A percentile compares a stretch with the other conserved stretches of the same genome.
Conservation (phyloP, 2,797 vertebrate species). For the Coranthus polyacanthus region DNA sequence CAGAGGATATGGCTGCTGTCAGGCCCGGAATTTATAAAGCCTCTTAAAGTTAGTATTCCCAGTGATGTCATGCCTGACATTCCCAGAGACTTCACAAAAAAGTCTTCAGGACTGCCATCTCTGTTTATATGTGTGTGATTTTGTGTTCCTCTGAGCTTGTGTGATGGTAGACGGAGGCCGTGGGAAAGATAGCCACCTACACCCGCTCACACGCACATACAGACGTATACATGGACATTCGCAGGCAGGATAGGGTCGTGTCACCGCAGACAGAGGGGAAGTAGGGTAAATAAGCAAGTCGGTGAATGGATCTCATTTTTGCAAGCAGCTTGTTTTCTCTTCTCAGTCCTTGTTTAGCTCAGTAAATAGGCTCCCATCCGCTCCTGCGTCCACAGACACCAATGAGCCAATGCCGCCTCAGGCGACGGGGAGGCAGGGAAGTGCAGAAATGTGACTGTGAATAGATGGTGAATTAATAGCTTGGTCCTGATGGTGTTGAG, state of each 20-base stretch:
- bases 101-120: conserved; percentile 26
- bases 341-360: conserved; percentile 67
- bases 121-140: conserved; percentile 27
- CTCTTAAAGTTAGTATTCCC: conserved; percentile 42
- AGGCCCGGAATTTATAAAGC: conserved; percentile 46
- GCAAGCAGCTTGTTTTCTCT: conserved; percentile 71
- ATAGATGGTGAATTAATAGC: conserved; percentile 9
- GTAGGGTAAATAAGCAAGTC: conserved; percentile 77
- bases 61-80: conserved; percentile 66
- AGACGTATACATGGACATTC: conserved; percentile 8
- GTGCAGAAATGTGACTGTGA: background rate
- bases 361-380: conserved; percentile 65
- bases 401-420: too few relatives aligned
- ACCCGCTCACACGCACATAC: conserved; percentile 18
- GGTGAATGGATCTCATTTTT: conserved; percentile 57
- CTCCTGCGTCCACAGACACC: conserved; percentile 15
- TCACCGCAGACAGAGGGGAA: conserved; percentile 65
- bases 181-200: conserved; percentile 79
- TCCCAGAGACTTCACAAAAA: conserved; percentile 54
- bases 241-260: conserved; percentile 41
- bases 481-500: background rate
- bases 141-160: conserved; percentile 33
- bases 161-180: conserved; percentile 56
- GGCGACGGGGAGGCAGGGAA: conserved; percentile 29
- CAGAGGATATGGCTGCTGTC: conserved; percentile 48